Conservation (phyloP, 2,113 vertebrate species). For the Campylorhamphus procurvoides region DNA sequence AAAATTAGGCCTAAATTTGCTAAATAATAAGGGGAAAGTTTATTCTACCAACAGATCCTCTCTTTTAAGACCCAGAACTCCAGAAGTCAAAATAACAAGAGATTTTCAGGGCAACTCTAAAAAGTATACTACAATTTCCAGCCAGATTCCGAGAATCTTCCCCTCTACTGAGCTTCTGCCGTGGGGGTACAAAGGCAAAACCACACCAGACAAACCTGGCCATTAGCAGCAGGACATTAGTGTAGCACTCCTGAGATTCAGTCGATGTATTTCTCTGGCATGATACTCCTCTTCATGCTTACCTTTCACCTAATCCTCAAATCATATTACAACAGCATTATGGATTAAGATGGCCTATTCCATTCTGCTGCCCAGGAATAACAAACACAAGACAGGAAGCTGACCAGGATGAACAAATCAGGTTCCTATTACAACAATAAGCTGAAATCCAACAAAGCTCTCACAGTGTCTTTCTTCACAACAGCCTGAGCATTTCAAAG, state of each 20-base stretch:
- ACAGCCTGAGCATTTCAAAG: background rate
- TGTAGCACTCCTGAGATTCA: background rate
- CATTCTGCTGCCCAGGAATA: background rate
- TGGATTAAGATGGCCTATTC: background rate
- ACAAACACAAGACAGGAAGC: background rate
- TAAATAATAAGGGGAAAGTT: background rate
- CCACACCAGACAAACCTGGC: background rate
- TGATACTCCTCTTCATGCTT: background rate
- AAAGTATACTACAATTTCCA: background rate
- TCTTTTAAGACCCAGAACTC: background rate
- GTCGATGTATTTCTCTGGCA: background rate
- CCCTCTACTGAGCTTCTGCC: background rate
- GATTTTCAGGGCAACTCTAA: background rate
- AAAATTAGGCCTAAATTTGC: background rate
- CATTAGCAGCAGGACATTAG: background rate
- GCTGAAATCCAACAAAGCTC: background rate
- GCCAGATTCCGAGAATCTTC: background rate
- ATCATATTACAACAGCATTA: background rate
- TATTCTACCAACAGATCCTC: background rate
- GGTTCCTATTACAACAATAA: background rate
- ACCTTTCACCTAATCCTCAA: background rate
- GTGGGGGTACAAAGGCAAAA: background rate
- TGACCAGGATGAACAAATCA: background rate
- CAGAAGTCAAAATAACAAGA: background rate
- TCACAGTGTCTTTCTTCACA: background rate